Base-by-base conservation (phyloP, 1,140 invertebrate species). In the Anthonomus grandis region DNA sequence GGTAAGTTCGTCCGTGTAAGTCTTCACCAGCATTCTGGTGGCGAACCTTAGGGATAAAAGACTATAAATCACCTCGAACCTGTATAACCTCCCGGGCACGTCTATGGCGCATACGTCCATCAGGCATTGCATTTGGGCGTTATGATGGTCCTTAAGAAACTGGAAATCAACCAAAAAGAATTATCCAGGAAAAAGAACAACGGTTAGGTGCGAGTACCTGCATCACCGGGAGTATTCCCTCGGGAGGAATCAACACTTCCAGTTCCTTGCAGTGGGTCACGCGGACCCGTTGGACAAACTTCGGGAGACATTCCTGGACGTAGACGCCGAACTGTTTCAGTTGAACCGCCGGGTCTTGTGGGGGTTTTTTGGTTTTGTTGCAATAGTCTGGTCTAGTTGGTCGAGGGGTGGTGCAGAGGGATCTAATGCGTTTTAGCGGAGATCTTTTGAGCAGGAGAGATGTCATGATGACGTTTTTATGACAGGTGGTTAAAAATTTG, bases 1-100 rank as follows among this genome's bases (percentile, higher is more conserved):
- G 0, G 75, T 75, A 18, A 76, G 57, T 64, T 77, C 76, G 49
- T 78, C 75, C 0, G 75, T 78, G 45, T 77, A 78, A 2, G 75
- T 75, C 60, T 76, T 63, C 1, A 76, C 4, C 72, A 70, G 61
- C 62, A 63, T 0, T 61, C 69, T 48, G 62, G 65, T 21, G 38
- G 50, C 51, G 25, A 49, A 62, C 0, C 59, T 37, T n/a, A 57
- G 49, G 10, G 59, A 61, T 25, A 64, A 48, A 2, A 64, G 27
- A 52, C 59, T 64, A 41, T 64, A 64, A 23, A 62, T 58, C 5
- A 64, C 23, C 38, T 64, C 62, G 45, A 64, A 64, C 15, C 62
- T 31, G n/a, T 45, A 54, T 10, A 9, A 12, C 23, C 59, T 15
- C 10, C 31, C 13, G 9, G 59, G 59, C 8, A 57, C 53, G 34